Percentiles rank a stretch among this genome's conserved stretches.
These are phyloP conservation scores for Drosophila yakuba DNA, from an alignment of 1,140 invertebrate genomes.

Conservation along the genomic window DNA sequence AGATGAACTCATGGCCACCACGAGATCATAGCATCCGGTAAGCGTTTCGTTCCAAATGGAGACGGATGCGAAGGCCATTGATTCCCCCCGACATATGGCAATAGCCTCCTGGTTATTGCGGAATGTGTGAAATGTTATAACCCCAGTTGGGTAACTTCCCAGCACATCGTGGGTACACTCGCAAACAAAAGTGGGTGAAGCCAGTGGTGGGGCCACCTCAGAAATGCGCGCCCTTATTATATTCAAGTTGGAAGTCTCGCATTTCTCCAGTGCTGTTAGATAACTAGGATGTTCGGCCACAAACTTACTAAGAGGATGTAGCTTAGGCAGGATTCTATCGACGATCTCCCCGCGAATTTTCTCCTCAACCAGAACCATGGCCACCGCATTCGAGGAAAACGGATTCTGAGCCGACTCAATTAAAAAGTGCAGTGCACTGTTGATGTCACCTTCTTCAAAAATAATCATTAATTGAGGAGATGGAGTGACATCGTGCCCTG, in stretches of 20 bases:
- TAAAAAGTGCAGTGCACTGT: slow-evolving; percentile 60
- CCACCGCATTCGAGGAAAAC: slow-evolving; percentile 30
- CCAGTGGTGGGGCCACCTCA: background rate
- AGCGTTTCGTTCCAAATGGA: slow-evolving; percentile 68
- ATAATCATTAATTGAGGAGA: slow-evolving; percentile 63
- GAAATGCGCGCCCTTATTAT: slow-evolving; percentile 16
- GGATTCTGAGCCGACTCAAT: slow-evolving; percentile 52
- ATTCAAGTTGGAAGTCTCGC: slow-evolving; percentile 22
- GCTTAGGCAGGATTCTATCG: slow-evolving; percentile 14
- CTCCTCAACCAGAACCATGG: slow-evolving; percentile 60
- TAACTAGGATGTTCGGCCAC: slow-evolving; percentile 19
- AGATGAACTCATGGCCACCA: slow-evolving; percentile 22
- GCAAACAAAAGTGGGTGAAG: slow-evolving; percentile 45
- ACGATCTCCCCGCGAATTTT: slow-evolving; percentile 39
- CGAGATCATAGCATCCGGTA: slow-evolving; percentile 62
- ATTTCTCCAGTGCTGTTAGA: background rate
- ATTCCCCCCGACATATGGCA: slow-evolving; percentile 40
- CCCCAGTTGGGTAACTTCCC: slow-evolving; percentile 34
- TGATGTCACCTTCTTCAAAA: slow-evolving; percentile 54
- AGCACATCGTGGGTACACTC: slow-evolving; percentile 41
- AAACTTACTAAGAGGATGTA: slow-evolving; percentile 19
- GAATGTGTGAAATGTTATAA: slow-evolving; percentile 58
- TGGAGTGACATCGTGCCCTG: background rate
- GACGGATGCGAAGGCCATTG: slow-evolving; percentile 13
- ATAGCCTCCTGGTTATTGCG: slow-evolving; percentile 45